A percentile compares a stretch with the other conserved stretches of the same genome.
These are phyloP conservation scores for Dipodomys ordii DNA, from an alignment of 2,113 vertebrate genomes.

Conservation along the genomic window DNA sequence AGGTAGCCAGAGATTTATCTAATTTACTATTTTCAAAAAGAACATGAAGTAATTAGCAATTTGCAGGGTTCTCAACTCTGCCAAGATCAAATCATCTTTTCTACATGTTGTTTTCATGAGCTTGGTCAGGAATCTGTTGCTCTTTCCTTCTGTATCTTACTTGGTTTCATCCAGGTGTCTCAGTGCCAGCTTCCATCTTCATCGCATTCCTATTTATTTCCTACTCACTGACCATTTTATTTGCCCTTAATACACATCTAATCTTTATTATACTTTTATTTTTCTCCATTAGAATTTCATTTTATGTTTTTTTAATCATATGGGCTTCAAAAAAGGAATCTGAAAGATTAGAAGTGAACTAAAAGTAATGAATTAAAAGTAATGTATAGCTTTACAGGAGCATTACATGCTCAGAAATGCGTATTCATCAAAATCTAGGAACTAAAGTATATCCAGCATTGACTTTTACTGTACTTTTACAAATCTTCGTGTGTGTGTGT, in stretches of 20 bases:
- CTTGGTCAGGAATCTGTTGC: background rate
- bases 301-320: background rate
- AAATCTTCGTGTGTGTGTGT: background rate
- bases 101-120: background rate
- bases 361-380: slow-evolving; percentile 25
- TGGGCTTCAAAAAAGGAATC: background rate
- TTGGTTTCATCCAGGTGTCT: background rate
- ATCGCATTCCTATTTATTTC: background rate
- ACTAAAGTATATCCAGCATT: slow-evolving; percentile 4
- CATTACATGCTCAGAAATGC: background rate
- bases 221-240: background rate
- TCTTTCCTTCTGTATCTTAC: background rate
- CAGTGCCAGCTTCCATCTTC: background rate
- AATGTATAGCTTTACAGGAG: background rate
- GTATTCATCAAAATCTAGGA: background rate
- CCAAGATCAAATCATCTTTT: background rate
- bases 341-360: background rate
- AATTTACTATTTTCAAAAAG: background rate
- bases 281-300: background rate
- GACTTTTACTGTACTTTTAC: background rate
- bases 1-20: slow-evolving; percentile 4
- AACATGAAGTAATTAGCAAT: background rate
- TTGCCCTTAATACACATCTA: background rate
- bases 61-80: background rate
- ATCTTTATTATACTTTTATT: background rate